Evolutionary conservation across 2,797 vertebrate species (phyloP).

Genomic region (Petrocephalus schoutedeni): DNA sequence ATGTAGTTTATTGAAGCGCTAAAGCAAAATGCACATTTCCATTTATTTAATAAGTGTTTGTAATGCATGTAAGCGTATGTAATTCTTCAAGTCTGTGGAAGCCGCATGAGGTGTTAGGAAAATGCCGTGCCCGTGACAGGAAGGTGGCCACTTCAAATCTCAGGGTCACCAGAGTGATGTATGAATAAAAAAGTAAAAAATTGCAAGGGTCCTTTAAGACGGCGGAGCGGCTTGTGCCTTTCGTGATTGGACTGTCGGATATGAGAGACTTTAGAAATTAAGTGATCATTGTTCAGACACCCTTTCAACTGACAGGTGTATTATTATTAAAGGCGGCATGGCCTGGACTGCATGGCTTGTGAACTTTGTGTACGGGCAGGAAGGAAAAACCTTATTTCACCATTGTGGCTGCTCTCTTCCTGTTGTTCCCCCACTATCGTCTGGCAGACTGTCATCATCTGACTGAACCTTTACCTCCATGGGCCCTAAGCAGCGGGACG

Average conservation of each 20-base stretch:
- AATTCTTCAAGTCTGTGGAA: neutral
- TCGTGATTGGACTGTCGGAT: neutral
- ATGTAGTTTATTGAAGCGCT: neutral
- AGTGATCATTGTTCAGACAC: neutral
- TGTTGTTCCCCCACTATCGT: conserved; percentile 40
- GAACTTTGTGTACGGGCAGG: neutral
- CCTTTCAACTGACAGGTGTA: neutral
- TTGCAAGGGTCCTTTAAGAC: neutral
- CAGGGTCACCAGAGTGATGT: neutral
- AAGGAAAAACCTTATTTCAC: conserved; percentile 32
- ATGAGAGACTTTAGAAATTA: neutral
- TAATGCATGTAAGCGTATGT: neutral
- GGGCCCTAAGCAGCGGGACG: neutral
- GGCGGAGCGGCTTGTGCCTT: neutral
- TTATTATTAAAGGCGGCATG: neutral
- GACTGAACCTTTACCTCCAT: neutral
- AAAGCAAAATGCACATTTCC: neutral
- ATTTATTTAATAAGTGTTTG: neutral
- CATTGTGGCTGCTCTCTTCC: conserved; percentile 43
- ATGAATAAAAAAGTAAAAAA: neutral
- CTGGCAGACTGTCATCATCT: neutral
- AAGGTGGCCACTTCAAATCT: neutral
- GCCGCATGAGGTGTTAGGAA: neutral
- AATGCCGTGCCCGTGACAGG: neutral
- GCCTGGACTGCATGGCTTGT: neutral